These are phyloP conservation scores for Magallana nippona DNA, from an alignment of 2,888 invertebrate species.

Conservation along the genomic window DNA sequence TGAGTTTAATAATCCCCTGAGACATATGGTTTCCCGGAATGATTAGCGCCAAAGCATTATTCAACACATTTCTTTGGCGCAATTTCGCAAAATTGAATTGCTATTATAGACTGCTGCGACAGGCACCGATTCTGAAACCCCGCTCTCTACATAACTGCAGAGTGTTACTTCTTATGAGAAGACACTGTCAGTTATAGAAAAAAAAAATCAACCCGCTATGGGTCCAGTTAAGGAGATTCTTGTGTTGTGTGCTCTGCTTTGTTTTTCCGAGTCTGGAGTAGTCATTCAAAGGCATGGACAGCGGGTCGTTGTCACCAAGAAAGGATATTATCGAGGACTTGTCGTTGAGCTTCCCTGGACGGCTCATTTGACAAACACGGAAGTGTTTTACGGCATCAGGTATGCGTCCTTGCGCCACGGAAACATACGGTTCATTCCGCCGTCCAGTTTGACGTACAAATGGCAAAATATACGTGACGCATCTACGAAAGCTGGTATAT, in stretches of 20 bases:
- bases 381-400: conserved; percentile 92
- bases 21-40: conserved; percentile 32
- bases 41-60: conserved; percentile 25
- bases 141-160: background rate
- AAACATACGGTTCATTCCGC: conserved; percentile 5
- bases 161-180: background rate
- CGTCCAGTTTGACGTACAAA: background rate
- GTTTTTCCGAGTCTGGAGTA: conserved; percentile 30
- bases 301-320: conserved; percentile 88
- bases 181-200: background rate
- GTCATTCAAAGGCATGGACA: conserved; percentile 50
- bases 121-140: background rate
- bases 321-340: conserved; percentile 89
- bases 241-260: background rate
- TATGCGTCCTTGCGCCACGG: conserved; percentile 85
- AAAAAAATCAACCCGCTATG: background rate
- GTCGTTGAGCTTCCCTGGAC: conserved; percentile 50
- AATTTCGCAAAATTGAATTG: conserved; percentile 17
- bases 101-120: conserved; percentile 3
- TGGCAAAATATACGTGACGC: conserved; percentile 8
- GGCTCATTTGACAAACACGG: conserved; percentile 84
- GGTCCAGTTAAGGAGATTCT: conserved; percentile 11
- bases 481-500: background rate
- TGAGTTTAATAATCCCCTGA: conserved; percentile 24
- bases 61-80: conserved; percentile 26